Evolutionary conservation across 2,888 invertebrate species (phyloP).

Genomic region (Colletes collaris): DNA sequence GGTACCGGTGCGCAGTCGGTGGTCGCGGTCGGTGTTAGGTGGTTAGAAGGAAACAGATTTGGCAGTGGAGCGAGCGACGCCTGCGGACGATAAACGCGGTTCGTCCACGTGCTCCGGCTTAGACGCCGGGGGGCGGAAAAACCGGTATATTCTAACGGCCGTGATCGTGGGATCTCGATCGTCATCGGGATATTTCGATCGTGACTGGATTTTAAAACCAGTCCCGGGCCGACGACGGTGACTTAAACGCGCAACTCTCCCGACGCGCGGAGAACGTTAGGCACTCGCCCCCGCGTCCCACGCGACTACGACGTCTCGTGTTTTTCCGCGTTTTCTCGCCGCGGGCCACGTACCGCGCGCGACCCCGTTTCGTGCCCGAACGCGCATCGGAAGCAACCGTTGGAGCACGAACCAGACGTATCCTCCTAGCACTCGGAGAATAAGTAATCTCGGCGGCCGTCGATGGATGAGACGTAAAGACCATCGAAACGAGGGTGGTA

Average conservation of each 20-base stretch:
- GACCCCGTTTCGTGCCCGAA: too few species aligned
- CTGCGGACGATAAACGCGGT: constrained; percentile 27
- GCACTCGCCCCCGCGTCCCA: not conserved
- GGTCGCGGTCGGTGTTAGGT: constrained; percentile 48
- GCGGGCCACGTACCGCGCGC: too few species aligned
- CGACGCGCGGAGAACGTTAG: not conserved
- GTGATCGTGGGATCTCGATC: not conserved
- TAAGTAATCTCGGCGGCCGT: not conserved
- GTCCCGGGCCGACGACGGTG: not conserved
- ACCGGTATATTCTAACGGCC: not conserved
- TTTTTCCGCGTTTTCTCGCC: not conserved
- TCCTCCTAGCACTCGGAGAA: not conserved
- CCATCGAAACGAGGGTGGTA: not conserved
- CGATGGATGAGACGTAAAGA: not conserved
- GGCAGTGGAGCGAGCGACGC: constrained; percentile 10
- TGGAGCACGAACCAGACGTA: not conserved
- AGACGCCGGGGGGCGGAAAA: constrained; percentile 5
- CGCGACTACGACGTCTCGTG: not conserved
- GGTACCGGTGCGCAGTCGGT: constrained; percentile 52
- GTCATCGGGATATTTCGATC: not conserved
- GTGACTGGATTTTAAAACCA: not conserved
- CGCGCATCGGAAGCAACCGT: too few species aligned
- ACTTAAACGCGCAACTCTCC: not conserved
- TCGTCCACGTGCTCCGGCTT: constrained; percentile 57
- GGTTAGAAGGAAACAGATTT: constrained; percentile 41